Conservation (phyloP, 92 coral and sea anemone genomes). For the Epizoanthus ramosus region DNA sequence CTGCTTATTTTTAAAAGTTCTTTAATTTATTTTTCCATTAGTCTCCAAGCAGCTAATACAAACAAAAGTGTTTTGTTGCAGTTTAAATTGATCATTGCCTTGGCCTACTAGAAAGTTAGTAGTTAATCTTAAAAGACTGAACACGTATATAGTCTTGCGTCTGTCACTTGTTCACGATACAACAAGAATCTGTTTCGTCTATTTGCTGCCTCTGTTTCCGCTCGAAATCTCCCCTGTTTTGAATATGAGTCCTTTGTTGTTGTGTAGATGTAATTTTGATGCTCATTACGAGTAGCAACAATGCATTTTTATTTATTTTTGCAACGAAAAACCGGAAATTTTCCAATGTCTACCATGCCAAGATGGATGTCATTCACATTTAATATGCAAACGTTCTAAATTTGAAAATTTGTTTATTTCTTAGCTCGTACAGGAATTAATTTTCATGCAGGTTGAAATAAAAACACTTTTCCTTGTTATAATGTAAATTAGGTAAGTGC, state of each 20-base stretch:
- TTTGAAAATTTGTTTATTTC: not conserved
- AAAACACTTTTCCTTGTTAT: not conserved
- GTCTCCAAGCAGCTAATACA: no score
- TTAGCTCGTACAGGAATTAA: not conserved
- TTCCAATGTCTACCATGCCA: not conserved
- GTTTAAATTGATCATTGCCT: no score
- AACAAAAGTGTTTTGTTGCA: no score
- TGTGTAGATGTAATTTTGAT: not conserved
- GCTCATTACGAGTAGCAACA: not conserved
- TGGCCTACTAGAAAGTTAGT: no score
- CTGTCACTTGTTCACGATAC: not conserved
- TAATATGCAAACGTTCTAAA: not conserved
- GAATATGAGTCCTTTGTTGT: constrained; percentile 17
- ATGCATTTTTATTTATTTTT: not conserved
- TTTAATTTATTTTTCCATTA: no score
- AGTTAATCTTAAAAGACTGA: no score
- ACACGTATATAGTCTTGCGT: no score
- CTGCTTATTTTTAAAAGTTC: no score
- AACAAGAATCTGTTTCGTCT: not conserved
- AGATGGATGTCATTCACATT: not conserved
- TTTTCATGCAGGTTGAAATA: not conserved
- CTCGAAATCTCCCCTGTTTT: constrained; percentile 16
- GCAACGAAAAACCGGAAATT: not conserved
- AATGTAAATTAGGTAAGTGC: no score
- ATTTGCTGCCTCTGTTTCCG: not conserved